Percentiles rank a stretch among this genome's conserved stretches.
phyloP scores from a whole-genome alignment of 2,797 vertebrate species.

The Ataeniobius toweri region DNA sequence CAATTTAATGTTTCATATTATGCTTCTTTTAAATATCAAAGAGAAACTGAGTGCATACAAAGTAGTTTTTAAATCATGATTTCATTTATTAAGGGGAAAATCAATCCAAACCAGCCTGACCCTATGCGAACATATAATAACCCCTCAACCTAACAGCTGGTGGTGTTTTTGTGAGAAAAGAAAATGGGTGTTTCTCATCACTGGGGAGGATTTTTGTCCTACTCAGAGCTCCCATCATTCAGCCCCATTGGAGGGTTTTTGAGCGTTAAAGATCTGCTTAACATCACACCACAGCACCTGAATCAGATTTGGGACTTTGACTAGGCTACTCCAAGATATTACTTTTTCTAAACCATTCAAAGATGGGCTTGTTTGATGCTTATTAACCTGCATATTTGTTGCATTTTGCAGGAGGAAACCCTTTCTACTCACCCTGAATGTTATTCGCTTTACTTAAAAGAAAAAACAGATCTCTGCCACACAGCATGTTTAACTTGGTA shows the following conservation, averaged over 20 bases:
- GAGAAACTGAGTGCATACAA: no score
- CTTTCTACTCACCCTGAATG: not conserved
- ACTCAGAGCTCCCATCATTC: not conserved
- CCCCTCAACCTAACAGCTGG: not conserved
- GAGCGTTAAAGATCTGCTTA: not conserved
- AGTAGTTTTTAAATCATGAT: no score
- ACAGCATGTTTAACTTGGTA: not conserved
- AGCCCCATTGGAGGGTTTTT: not conserved
- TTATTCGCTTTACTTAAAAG: not conserved
- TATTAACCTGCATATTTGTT: not conserved
- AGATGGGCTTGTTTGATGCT: not conserved
- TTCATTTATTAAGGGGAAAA: no score
- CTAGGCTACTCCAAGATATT: not conserved
- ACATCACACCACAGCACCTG: not conserved
- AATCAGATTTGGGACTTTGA: not conserved
- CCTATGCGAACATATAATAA: not conserved
- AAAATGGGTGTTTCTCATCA: not conserved
- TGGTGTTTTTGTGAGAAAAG: not conserved
- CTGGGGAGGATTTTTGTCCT: not conserved
- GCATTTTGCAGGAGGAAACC: not conserved
- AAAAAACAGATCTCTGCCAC: not conserved
- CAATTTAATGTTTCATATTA: no score
- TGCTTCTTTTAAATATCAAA: no score
- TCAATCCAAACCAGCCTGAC: no score
- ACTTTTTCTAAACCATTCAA: not conserved